A percentile compares a stretch with the other conserved stretches of the same genome.
phyloP scores from a whole-genome alignment of 1,140 invertebrate genomes.

The Lepidurus packardi region DNA sequence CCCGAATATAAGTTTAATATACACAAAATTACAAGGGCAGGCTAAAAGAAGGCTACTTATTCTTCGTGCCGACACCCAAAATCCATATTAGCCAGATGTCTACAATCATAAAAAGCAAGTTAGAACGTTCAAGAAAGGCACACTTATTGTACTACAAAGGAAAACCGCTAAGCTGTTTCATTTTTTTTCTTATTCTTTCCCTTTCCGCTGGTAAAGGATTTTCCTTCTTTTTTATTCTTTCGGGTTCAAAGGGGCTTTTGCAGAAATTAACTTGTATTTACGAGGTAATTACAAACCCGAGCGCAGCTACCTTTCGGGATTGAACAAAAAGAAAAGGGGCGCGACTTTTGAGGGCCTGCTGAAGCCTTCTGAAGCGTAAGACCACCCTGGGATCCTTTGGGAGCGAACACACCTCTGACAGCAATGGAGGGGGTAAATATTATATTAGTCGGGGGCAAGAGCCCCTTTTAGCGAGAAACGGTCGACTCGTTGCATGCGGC shows the following conservation, averaged over 20 bases:
- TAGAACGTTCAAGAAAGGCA: slow-evolving; percentile 6
- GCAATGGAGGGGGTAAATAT: slow-evolving; percentile 5
- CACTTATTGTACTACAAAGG: slow-evolving; percentile 1
- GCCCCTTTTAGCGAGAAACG: background rate
- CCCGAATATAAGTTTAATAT: background rate
- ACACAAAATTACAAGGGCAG: background rate
- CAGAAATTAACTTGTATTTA: slow-evolving; percentile 22
- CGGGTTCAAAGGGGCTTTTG: background rate
- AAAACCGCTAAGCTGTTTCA: slow-evolving; percentile 3
- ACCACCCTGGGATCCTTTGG: background rate
- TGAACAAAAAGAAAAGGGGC: background rate
- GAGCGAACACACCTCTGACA: background rate
- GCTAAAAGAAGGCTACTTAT: background rate
- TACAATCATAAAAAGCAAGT: slow-evolving; percentile 13
- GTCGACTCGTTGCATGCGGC: background rate
- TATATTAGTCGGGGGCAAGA: background rate
- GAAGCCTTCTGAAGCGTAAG: background rate
- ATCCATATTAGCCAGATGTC: slow-evolving; percentile 21
- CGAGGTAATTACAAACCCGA: slow-evolving; percentile 18
- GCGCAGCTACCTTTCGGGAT: slow-evolving; percentile 12
- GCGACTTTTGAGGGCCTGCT: too few species aligned
- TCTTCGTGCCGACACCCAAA: background rate
- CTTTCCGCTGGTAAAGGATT: background rate
- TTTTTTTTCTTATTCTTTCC: background rate
- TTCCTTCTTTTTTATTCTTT: background rate